Percentiles rank a stretch among this genome's conserved stretches.
These are phyloP conservation scores for Regulus satrapa DNA, from an alignment of 2,113 vertebrate species.

Conservation along the genomic window DNA sequence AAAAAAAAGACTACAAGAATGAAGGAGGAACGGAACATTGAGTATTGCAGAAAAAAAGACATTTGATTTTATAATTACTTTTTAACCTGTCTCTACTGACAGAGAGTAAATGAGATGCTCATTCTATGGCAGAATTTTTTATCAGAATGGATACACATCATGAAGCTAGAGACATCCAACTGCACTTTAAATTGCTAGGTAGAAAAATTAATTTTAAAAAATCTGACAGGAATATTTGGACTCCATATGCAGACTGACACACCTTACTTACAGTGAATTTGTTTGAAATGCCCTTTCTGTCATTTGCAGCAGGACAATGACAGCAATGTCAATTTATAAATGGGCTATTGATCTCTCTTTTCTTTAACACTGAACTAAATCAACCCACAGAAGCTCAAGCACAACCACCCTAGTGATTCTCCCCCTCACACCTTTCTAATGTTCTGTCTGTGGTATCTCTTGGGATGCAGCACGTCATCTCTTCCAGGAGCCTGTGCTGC, in stretches of 20 bases:
- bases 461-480: not conserved
- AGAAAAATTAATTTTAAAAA: not conserved
- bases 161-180: not conserved
- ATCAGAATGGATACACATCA: not conserved
- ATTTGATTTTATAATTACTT: constrained; percentile 10
- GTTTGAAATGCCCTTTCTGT: not conserved
- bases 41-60: not conserved
- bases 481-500: not conserved
- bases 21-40: not conserved
- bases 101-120: constrained; percentile 8
- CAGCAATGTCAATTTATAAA: not conserved
- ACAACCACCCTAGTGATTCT: not conserved
- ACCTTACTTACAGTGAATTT: not conserved
- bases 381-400: not conserved
- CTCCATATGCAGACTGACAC: not conserved
- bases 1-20: not conserved
- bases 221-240: not conserved
- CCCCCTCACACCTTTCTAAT: rapidly evolving
- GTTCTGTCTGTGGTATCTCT: rapidly evolving
- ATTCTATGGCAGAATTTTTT: not conserved
- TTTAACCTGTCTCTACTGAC: not conserved
- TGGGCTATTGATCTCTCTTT: not conserved
- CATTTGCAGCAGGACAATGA: not conserved
- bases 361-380: not conserved
- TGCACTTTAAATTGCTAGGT: not conserved